A percentile compares a stretch with the other conserved stretches of the same genome.
These are phyloP conservation scores for Chrysopa pallens DNA, from an alignment of 1,140 invertebrate species.

Conservation along the genomic window DNA sequence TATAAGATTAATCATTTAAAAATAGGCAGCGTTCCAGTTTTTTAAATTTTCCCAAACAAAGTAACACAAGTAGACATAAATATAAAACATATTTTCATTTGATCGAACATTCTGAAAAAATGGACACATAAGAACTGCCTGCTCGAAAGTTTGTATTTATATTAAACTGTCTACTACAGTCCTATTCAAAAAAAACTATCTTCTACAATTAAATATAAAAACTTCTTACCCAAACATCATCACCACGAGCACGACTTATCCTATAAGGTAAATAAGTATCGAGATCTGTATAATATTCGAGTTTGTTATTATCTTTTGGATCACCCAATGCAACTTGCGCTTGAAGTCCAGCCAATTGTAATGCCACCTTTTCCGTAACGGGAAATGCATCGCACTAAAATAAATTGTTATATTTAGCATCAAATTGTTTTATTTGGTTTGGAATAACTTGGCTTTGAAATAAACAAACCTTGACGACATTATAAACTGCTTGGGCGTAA, in stretches of 20 bases:
- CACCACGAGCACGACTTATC: slow-evolving; percentile 50
- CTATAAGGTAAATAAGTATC: slow-evolving; percentile 63
- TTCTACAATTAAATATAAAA: too few species aligned
- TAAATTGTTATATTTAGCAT: slow-evolving; percentile 37
- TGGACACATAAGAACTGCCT: too few species aligned
- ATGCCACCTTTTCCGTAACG: slow-evolving; percentile 82
- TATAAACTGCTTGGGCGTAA: slow-evolving; percentile 88
- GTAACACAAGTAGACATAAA: too few species aligned
- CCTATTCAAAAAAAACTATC: too few species aligned
- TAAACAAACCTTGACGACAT: slow-evolving; percentile 68
- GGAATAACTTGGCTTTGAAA: slow-evolving; percentile 14
- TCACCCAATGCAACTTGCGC: slow-evolving; percentile 84
- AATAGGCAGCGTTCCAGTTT: too few species aligned
- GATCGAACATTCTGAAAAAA: too few species aligned
- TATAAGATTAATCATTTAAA: too few species aligned
- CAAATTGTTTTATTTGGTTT: slow-evolving; percentile 77
- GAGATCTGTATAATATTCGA: slow-evolving; percentile 64
- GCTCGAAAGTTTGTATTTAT: slow-evolving; percentile 1
- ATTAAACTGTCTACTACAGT: neutral
- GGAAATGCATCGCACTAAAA: slow-evolving; percentile 82
- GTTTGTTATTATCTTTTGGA: slow-evolving; percentile 46
- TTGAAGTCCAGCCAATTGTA: slow-evolving; percentile 84
- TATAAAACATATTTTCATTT: too few species aligned
- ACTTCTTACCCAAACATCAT: slow-evolving; percentile 51
- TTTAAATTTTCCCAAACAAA: too few species aligned